Evolutionary conservation across 2,888 invertebrate genomes (phyloP), one percentile per base, ranked within the genome.

Genomic region (Nebria brevicollis): DNA sequence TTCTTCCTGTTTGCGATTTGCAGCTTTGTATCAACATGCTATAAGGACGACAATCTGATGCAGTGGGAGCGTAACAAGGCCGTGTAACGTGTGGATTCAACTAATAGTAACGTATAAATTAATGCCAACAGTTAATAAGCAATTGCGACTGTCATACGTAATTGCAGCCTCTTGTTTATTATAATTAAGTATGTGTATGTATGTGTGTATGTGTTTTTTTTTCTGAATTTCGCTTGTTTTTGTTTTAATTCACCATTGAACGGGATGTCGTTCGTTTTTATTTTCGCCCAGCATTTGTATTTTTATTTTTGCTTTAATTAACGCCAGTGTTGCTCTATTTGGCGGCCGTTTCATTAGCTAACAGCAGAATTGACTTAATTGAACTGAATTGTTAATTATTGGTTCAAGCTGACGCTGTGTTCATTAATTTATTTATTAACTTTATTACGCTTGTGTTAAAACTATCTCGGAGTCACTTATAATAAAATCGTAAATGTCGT

Each of bases 101-200:
- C 54, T 54, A 54, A 54, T 54, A 68, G 25, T 20, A 73, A 20
- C 73, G 43, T 43, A 73, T 73, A 73, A 73, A 73, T 73, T 42
- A 73, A 73, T 73, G 73, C 41, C 41, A 42, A 20, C 66, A 66
- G 72, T 77, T 72, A 77, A 72, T 77, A 77, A 77, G 77, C 77
- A 77, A 77, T 77, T 77, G 54, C 65, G 26, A n/a, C 41, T 78
- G 78, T 78, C 78, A 78, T n/a, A 34, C 64, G 77, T 77, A 77
- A 78, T 78, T 73, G 78, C 72, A 66, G 65, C 42, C 42, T 66
- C 66, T 73, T 78, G 72, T 73, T 78, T 78, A 78, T 78, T 73
- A 78, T 78, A 73, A 78, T 73, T 78, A 42, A 72, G 26, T 77
- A 68, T 68, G 43, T 66, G 66, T 66, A 66, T 66, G n/a, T 66